Evolutionary conservation across 2,888 invertebrate species (phyloP), one percentile per base, ranked within the genome.

Genomic region (Julus scanicus): DNA sequence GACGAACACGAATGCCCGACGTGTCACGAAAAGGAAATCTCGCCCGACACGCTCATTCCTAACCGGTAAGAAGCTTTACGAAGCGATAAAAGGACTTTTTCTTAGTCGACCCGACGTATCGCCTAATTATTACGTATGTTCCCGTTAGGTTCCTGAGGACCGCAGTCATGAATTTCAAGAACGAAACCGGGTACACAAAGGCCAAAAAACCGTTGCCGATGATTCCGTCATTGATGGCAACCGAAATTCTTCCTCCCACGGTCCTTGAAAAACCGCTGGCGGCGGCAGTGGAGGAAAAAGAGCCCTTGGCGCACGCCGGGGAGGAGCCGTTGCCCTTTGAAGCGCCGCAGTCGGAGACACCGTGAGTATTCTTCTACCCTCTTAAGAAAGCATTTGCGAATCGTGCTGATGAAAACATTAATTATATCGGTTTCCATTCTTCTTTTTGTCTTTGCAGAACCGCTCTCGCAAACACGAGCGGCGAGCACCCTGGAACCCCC

Each of bases 1-100:
- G 98, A 98, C 91, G 97, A 98, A 89, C 97, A 97, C 91, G 97
- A 97, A 92, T 99, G 99, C 92, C 98, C 98, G 0, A 96, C 97
- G 91, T 99, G 99, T 92, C 95, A 96, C 89, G 97, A 98, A 92
- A 96, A 96, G 91, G 97, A 97, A 91, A 96, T 98, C 85, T 97
- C 97, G 0, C 98, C 98, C 0, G 97, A 96, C 86, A 97, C 97
- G 1, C 94, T 99, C 83, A 98, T 98, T 90, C 98, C 98, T 2
- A 98, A 98, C 92, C 94, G 97, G 89, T 89, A 80, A 40, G 40
- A 84, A 86, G 29, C 29, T 87, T 87, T n/a, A n/a, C 29, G 39
- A 71, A 5, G 20, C 17, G 63, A 37, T 13, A 4, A 44, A 8
- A 85, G n/a, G 40, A 5, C 39, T 39, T 49, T 86, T 48, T 48